These are phyloP conservation scores for Conger conger DNA, from an alignment of 2,113 vertebrate species.

Conservation along the genomic window DNA sequence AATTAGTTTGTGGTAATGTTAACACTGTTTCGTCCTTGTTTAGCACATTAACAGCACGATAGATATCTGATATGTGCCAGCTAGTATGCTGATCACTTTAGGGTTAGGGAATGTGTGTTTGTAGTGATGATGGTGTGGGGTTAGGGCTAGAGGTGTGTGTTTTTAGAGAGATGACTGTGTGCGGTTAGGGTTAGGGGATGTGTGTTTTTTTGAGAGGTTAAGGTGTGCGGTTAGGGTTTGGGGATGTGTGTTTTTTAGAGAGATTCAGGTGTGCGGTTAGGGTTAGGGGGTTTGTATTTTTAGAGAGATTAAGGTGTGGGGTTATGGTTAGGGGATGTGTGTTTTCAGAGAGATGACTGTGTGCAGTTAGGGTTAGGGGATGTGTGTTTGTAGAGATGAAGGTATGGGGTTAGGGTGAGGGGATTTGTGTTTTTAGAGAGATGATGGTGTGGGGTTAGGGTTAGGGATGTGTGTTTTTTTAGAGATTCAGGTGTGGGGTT, in stretches of 20 bases:
- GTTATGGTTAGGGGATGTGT: no score
- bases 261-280: no score
- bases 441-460: conserved; percentile 36
- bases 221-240: no score
- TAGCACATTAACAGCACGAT: background rate
- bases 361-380: background rate
- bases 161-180: no score
- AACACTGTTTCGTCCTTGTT: background rate
- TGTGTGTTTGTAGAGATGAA: no score
- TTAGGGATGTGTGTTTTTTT: background rate
- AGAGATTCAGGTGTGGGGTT: conserved; percentile 45
- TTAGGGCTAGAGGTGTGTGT: background rate
- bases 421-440: background rate
- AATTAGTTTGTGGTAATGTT: background rate
- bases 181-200: background rate
- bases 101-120: background rate
- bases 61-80: background rate
- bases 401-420: conserved; percentile 28
- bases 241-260: no score
- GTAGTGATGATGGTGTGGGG: no score
- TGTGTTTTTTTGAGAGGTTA: no score
- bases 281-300: no score
- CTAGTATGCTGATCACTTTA: background rate
- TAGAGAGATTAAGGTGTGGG: no score
- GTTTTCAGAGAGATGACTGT: conserved; percentile 33